These are phyloP conservation scores for Callithrix jacchus DNA, from an alignment of 2,113 vertebrate genomes.

Conservation along the genomic window DNA sequence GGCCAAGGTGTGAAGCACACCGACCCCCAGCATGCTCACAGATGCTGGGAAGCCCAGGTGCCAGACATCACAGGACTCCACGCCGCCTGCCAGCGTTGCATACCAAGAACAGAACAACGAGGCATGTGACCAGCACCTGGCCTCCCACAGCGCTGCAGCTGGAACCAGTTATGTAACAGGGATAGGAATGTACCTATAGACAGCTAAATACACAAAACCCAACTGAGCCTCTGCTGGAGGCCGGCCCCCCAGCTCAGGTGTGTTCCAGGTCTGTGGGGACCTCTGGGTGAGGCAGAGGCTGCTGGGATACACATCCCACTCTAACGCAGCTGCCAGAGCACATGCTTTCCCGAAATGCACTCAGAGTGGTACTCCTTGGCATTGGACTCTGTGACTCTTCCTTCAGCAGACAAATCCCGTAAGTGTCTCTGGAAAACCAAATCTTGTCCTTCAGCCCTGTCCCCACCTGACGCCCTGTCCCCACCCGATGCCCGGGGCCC, in stretches of 20 bases:
- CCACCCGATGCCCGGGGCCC: not conserved
- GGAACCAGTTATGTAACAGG: not conserved
- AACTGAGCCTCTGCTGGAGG: not conserved
- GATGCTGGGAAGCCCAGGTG: too few relatives aligned
- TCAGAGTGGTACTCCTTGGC: not conserved
- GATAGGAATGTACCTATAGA: not conserved
- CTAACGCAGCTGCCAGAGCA: not conserved
- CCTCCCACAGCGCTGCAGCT: not conserved
- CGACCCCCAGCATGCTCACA: not conserved
- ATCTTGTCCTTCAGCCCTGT: not conserved
- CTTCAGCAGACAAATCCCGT: not conserved
- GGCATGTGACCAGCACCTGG: too few relatives aligned
- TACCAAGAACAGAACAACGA: not conserved
- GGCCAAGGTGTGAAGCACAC: too few relatives aligned
- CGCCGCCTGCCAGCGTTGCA: not conserved
- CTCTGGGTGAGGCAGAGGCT: not conserved
- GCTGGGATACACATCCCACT: accelerated
- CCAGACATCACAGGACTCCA: not conserved
- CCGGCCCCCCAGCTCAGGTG: not conserved
- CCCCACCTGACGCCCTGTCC: not conserved
- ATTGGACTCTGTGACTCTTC: not conserved
- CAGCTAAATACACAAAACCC: not conserved
- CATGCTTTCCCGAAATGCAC: not conserved
- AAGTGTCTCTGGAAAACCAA: not conserved
- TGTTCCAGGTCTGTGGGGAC: not conserved